A percentile compares a stretch with the other conserved stretches of the same genome.
Evolutionary conservation across 2,797 vertebrate species (phyloP).

Genomic region (Urocyon cinereoargenteus): DNA sequence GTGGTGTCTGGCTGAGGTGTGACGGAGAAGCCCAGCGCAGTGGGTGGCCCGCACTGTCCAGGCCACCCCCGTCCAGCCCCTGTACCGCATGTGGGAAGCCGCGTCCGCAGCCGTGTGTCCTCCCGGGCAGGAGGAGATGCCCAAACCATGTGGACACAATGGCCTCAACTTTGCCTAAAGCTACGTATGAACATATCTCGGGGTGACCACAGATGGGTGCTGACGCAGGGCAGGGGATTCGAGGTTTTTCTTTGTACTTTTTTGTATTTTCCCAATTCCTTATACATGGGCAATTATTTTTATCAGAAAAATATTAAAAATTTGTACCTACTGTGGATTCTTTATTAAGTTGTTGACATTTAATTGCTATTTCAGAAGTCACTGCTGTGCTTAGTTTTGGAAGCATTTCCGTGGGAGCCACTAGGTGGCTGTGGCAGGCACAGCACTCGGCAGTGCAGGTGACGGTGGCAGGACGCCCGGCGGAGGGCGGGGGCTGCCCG

Average conservation of each 20-base stretch:
- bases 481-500: neutral
- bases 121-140: too few species aligned
- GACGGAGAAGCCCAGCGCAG: accelerated
- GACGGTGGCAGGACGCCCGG: neutral
- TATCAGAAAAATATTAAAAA: neutral
- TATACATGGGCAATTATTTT: neutral
- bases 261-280: neutral
- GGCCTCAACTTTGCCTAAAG: neutral
- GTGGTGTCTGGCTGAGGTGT: neutral
- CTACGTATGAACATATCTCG: too few species aligned
- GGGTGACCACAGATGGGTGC: neutral
- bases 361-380: slow-evolving; percentile 8
- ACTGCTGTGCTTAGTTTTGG: neutral
- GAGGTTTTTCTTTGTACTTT: neutral
- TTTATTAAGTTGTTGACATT: neutral
- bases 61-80: too few species aligned
- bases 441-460: neutral
- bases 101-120: too few species aligned
- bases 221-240: neutral
- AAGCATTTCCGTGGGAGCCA: neutral
- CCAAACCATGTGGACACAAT: neutral
- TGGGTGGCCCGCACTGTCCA: too few species aligned
- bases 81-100: too few species aligned
- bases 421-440: too few species aligned
- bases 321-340: neutral